Conservation (phyloP, 2,113 vertebrate genomes). For the Anarrhichthys ocellatus region DNA sequence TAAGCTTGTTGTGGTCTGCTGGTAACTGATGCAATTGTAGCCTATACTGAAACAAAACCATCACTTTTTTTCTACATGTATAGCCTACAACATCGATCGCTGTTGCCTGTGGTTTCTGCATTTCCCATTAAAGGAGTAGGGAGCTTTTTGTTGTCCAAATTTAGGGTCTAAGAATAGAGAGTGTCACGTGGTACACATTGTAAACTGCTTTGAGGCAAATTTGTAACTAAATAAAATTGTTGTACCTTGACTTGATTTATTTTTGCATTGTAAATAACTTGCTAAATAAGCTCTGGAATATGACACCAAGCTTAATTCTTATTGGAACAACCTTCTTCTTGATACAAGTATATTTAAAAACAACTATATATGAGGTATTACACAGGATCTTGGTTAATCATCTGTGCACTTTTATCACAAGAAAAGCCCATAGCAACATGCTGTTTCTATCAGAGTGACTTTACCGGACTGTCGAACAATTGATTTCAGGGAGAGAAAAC, state of each 20-base stretch:
- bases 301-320: background rate
- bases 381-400: background rate
- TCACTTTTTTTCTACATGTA: background rate
- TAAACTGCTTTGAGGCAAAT: conserved; percentile 1
- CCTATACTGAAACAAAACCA: background rate
- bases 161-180: background rate
- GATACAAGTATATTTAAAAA: background rate
- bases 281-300: background rate
- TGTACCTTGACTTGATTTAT: background rate
- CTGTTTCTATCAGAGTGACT: background rate
- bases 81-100: background rate
- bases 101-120: background rate
- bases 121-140: background rate
- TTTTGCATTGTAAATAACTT: background rate
- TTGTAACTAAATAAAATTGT: background rate
- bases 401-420: background rate
- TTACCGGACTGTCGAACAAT: background rate
- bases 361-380: background rate
- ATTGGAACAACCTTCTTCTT: background rate
- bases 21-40: background rate
- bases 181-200: background rate
- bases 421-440: background rate
- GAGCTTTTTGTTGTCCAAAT: background rate
- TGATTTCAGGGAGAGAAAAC: background rate
- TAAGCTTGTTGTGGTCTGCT: background rate